Evolutionary conservation across 2,888 invertebrate species (phyloP), one percentile per base, ranked within the genome.

Genomic region (Tachina lurida): DNA sequence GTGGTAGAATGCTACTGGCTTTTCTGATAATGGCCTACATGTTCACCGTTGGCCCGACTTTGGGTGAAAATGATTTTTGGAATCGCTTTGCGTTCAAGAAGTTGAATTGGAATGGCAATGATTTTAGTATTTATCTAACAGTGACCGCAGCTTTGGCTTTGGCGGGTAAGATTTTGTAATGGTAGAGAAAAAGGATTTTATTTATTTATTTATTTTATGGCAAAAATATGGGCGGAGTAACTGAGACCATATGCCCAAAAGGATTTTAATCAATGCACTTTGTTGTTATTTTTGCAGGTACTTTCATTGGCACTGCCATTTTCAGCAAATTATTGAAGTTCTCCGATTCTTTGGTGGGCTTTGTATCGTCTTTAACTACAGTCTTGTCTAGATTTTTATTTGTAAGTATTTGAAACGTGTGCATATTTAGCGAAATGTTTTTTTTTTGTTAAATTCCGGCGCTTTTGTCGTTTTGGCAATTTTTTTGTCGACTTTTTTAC

Each of bases 51-150:
- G 92, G 92, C 2, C 92, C 93, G 4, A 88, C 86, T 0, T 76
- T 90, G 9, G 92, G 91, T 80, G 93, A 93, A 84, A 89, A 88
- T 17, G 93, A 93, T 71, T 92, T 92, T 73, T 91, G 91, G 89
- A 93, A 92, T 82, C 90, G 90, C 10, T 93, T 91, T 83, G 89
- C 91, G 0, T 83, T 93, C 10, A 90, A 90, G 56, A 90, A 91
- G 63, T 86, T 93, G 3, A 92, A 90, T 73, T 93, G 93, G 93
- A 91, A 92, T 84, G 93, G 92, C 63, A 91, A 91, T 71, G 89
- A 91, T 52, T 92, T 89, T 67, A 91, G 93, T 58, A 89, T 91
- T 49, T 93, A 90, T 62, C 87, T 88, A 7, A 93, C 93, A 3
- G 90, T 92, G 67, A 89, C 90, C 1, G 91, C 92, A 3, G 90